phyloP scores from a whole-genome alignment of 1,140 invertebrate species.

The Ceratosolen fusciceps region DNA sequence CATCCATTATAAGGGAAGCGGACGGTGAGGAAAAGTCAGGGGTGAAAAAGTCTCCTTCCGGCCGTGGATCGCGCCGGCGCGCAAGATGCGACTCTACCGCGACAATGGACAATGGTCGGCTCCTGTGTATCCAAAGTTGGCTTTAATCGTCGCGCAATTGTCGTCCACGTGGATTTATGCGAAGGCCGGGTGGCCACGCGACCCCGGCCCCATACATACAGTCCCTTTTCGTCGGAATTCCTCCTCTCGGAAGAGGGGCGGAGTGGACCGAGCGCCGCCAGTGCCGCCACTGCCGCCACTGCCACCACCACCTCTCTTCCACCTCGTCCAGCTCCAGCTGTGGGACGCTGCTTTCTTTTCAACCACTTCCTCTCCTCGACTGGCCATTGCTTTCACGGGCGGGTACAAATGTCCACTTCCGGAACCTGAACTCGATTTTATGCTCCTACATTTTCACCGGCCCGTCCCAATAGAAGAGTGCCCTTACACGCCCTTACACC shows the following conservation, averaged over 20 bases:
- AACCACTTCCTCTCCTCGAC: slow-evolving; percentile 20
- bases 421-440: slow-evolving; percentile 19
- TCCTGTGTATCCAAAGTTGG: background rate
- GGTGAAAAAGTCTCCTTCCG: slow-evolving; percentile 7
- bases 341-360: slow-evolving; percentile 30
- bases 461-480: background rate
- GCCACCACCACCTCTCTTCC: too few species aligned
- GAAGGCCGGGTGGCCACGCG: slow-evolving; percentile 39
- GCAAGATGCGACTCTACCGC: background rate
- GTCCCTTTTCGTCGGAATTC: slow-evolving; percentile 5
- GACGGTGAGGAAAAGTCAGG: too few species aligned
- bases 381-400: slow-evolving; percentile 32
- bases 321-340: slow-evolving; percentile 43
- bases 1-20: slow-evolving; percentile 33
- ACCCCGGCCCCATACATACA: background rate
- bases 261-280: background rate
- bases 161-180: slow-evolving; percentile 34
- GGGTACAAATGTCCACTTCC: slow-evolving; percentile 5
- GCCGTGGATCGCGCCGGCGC: background rate
- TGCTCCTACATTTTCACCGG: slow-evolving; percentile 12
- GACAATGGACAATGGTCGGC: slow-evolving; percentile 25
- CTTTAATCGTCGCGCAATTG: slow-evolving; percentile 42
- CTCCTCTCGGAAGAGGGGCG: too few species aligned
- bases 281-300: slow-evolving; percentile 23
- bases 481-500: slow-evolving; percentile 29